These are phyloP conservation scores for Nineta flava DNA, from an alignment of 2,888 invertebrate species.

Conservation along the genomic window DNA sequence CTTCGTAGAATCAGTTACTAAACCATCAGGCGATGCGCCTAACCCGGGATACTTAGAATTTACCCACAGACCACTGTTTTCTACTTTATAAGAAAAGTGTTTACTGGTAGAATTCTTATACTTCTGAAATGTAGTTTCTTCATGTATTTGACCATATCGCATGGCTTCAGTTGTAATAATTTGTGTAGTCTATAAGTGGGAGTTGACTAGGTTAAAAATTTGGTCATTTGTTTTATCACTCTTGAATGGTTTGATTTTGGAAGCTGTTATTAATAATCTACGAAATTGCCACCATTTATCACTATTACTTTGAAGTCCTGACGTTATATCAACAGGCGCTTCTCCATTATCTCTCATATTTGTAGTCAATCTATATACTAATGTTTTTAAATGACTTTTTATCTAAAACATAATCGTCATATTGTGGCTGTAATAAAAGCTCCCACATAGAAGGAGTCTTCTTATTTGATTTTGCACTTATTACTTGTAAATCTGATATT, in stretches of 20 bases:
- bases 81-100: conserved; percentile 8
- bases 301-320: conserved; percentile 6
- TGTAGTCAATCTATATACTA: conserved; percentile 9
- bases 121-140: conserved; percentile 7
- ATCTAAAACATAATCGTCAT: conserved; percentile 10
- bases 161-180: neutral
- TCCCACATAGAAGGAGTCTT: conserved; percentile 10
- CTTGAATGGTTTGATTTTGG: conserved; percentile 10
- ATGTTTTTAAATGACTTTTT: conserved; percentile 9
- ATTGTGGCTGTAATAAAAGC: conserved; percentile 10
- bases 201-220: conserved; percentile 9
- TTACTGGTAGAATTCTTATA: conserved; percentile 4
- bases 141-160: conserved; percentile 11
- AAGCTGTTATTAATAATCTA: conserved; percentile 13
- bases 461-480: conserved; percentile 8
- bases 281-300: conserved; percentile 12
- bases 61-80: conserved; percentile 10
- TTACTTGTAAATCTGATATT: conserved; percentile 8
- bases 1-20: conserved; percentile 7
- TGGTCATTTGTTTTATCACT: conserved; percentile 9
- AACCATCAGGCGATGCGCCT: conserved; percentile 1
- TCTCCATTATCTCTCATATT: conserved; percentile 8
- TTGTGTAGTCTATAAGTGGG: neutral
- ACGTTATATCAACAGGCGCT: conserved; percentile 9
- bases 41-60: conserved; percentile 9